Percentiles rank a stretch among this genome's conserved stretches.
phyloP scores from a whole-genome alignment of 2,797 vertebrate genomes.

The Pristis pectinata region DNA sequence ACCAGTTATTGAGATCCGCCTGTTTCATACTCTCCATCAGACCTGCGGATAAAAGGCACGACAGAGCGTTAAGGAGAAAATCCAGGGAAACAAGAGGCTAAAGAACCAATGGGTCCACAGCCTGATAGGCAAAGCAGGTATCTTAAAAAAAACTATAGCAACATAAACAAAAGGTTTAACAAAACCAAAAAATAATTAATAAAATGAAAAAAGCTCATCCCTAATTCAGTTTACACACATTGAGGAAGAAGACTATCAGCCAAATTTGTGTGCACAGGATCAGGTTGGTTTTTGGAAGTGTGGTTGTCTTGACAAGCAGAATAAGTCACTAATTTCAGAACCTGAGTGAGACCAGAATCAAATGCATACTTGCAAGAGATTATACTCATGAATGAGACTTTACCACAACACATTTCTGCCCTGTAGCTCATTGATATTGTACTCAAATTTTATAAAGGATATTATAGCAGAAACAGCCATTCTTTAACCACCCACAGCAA shows the following conservation, averaged over 20 bases:
- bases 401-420: not conserved
- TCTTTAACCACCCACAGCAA: not conserved
- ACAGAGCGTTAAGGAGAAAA: slow-evolving; percentile 39
- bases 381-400: not conserved
- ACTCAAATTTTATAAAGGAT: not conserved
- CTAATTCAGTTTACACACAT: slow-evolving; percentile 6
- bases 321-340: slow-evolving; percentile 12
- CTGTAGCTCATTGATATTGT: not conserved
- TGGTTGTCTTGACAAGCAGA: slow-evolving; percentile 19
- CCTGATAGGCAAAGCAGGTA: slow-evolving; percentile 40
- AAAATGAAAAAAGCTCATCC: not conserved
- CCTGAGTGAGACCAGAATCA: not conserved
- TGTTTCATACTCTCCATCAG: slow-evolving; percentile 89
- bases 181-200: slow-evolving; percentile 13
- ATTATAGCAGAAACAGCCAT: not conserved
- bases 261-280: slow-evolving; percentile 27
- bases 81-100: slow-evolving; percentile 34
- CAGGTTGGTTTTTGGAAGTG: slow-evolving; percentile 23
- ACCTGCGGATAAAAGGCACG: slow-evolving; percentile 55
- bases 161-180: slow-evolving; percentile 26
- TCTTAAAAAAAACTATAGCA: not conserved
- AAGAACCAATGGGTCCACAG: slow-evolving; percentile 35
- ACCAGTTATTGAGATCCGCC: slow-evolving; percentile 89
- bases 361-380: not conserved
- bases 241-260: slow-evolving; percentile 10